These are phyloP conservation scores for Gobius niger DNA, from an alignment of 2,113 vertebrate genomes.

Conservation along the genomic window DNA sequence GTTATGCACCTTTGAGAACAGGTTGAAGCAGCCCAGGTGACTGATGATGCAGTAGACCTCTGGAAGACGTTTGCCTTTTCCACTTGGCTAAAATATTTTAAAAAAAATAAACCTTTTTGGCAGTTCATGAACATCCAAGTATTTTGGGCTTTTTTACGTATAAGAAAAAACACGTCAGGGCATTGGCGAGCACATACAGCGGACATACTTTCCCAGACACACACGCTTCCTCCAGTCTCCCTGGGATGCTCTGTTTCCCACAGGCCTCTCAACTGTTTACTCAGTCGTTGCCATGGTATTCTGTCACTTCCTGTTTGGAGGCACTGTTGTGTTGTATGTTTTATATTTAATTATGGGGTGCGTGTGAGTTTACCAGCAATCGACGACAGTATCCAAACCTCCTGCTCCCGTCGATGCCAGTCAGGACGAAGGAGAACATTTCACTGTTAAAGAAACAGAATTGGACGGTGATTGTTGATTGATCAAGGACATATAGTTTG, in stretches of 20 bases:
- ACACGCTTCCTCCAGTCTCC: slow-evolving; percentile 61
- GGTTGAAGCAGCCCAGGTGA: slow-evolving; percentile 89
- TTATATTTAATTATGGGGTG: background rate
- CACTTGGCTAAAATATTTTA: slow-evolving; percentile 77
- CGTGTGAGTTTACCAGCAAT: slow-evolving; percentile 82
- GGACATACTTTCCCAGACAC: slow-evolving; percentile 56
- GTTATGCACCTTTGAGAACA: slow-evolving; percentile 87
- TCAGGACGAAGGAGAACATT: slow-evolving; percentile 92
- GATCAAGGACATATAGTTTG: too few species aligned
- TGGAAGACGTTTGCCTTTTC: slow-evolving; percentile 87
- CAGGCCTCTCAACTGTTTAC: slow-evolving; percentile 66
- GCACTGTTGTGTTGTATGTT: slow-evolving; percentile 38
- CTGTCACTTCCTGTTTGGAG: slow-evolving; percentile 62
- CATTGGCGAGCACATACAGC: slow-evolving; percentile 24
- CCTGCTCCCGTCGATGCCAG: slow-evolving; percentile 88
- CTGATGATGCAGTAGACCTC: slow-evolving; percentile 95
- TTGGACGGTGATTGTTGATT: too few species aligned
- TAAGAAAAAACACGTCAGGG: background rate
- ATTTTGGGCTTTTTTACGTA: background rate
- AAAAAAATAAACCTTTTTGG: background rate
- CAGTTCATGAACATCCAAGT: background rate
- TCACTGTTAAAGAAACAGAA: slow-evolving; percentile 74
- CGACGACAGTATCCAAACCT: slow-evolving; percentile 91
- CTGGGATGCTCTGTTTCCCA: slow-evolving; percentile 65
- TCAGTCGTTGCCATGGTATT: slow-evolving; percentile 68